A percentile compares a stretch with the other conserved stretches of the same genome.
Conservation (phyloP, 2,113 vertebrate genomes). For the Barnardius zonarius region DNA sequence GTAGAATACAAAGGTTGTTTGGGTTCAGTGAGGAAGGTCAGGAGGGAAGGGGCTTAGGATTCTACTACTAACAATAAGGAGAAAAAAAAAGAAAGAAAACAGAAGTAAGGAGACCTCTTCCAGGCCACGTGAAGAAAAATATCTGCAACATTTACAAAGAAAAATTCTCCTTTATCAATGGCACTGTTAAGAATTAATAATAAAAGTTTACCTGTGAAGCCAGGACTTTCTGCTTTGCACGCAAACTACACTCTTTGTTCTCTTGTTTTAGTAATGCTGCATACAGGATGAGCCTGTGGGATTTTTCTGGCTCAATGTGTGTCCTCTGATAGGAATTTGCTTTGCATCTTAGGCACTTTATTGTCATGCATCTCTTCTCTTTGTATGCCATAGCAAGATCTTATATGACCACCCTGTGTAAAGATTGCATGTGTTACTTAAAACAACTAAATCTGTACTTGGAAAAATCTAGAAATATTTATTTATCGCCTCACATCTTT, state of each 20-base stretch:
- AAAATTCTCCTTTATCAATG: neutral
- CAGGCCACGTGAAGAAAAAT: conserved; percentile 7
- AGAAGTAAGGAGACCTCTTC: neutral
- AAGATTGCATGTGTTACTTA: neutral
- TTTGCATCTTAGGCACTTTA: neutral
- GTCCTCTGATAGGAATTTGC: neutral
- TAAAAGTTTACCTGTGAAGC: neutral
- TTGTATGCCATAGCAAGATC: neutral
- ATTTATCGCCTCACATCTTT: neutral
- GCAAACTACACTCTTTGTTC: neutral
- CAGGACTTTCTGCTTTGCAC: neutral
- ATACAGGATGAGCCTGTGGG: neutral
- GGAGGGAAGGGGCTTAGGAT: neutral
- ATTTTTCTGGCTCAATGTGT: neutral
- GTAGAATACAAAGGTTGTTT: rapidly evolving
- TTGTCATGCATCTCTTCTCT: neutral
- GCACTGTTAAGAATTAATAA: neutral
- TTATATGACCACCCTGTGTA: neutral
- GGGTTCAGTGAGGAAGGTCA: neutral
- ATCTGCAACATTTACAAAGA: neutral
- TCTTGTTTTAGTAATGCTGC: neutral
- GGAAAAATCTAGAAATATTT: neutral
- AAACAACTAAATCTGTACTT: neutral
- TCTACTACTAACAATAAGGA: rapidly evolving
- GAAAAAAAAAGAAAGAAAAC: neutral